Base-by-base conservation (phyloP, 2,888 invertebrate genomes). In the Aphrophora alni region DNA sequence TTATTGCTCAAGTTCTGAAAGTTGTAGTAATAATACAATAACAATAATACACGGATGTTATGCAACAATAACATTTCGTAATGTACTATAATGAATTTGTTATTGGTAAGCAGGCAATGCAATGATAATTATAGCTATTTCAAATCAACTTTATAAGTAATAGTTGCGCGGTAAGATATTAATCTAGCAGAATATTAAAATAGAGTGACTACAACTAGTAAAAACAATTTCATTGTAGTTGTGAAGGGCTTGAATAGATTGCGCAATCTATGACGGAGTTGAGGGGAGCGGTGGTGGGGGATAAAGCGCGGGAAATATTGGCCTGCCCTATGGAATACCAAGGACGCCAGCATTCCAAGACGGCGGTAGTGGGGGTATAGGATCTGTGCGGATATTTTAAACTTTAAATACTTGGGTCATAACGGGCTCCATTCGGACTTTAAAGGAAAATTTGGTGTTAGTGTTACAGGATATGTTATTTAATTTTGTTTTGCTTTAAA, bases 281-380 rank as follows among this genome's bases (percentile, higher is more conserved):
- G 24, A 33, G 33, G 24, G 28, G 72, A 75, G 24, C 59, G 72
- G 24, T 72, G 72, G 76, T 72, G 38, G 71, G 81, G 81, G 81
- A 69, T 75, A 81, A 81, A 77, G 78, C 81, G 81, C 81, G 81
- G 81, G 81, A 81, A 81, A 81, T 78, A 70, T 81, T 78, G 78
- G 51, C 78, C 78, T 72, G 59, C 28, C 78, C 78, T 72, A 51
- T n/a, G n/a, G n/a, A n/a, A n/a, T 25, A 51, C 72, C 78, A 71
- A 71, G 72, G 71, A 28, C 78, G 38, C 59, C 59, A 59, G 59
- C 59, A 59, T 59, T 59, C 59, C 59, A 59, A 59, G 59, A 59
- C 59, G 44, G 44, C 8, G 8, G 14, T 7, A 2, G 14, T n/a
- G n/a, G n/a, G 59, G 21, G 59, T 3, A 7, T 14, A 21, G 59